Conservation (phyloP, 2,113 vertebrate species). For the Thalassoma bifasciatum region DNA sequence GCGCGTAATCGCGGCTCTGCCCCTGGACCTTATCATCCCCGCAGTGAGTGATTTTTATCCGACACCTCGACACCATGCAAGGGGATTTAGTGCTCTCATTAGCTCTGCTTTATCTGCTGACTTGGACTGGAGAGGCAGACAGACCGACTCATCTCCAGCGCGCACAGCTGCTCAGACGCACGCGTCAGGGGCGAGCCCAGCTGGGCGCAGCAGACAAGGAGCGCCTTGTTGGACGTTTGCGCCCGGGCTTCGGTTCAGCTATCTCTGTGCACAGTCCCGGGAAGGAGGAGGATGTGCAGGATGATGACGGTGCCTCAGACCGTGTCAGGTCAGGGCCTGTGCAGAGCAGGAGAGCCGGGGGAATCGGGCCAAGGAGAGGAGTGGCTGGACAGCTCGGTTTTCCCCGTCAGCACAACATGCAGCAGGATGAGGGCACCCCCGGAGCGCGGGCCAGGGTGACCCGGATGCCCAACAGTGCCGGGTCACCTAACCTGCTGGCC, state of each 20-base stretch:
- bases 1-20: conserved; percentile 29
- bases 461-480: conserved; percentile 87
- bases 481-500: conserved; percentile 92
- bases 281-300: conserved; percentile 56
- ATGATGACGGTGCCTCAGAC: conserved; percentile 42
- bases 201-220: conserved; percentile 17
- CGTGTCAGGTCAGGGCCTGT: conserved; percentile 1
- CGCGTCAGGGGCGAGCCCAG: conserved; percentile 26
- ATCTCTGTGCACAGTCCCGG: conserved; percentile 59
- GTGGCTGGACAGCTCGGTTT: conserved; percentile 49
- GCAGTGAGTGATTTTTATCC: conserved; percentile 12
- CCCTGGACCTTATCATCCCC: conserved; percentile 26
- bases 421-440: conserved; percentile 85
- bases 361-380: conserved; percentile 63
- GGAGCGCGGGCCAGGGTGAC: conserved; percentile 78
- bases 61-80: conserved; percentile 53
- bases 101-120: conserved; percentile 80
- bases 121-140: conserved; percentile 82
- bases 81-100: conserved; percentile 78
- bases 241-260: conserved; percentile 58
- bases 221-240: conserved; percentile 35
- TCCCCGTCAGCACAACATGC: conserved; percentile 71
- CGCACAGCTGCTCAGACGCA: conserved; percentile 32
- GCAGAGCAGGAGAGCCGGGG: conserved; percentile 35
- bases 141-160: conserved; percentile 42